Percentiles rank a stretch among this genome's conserved stretches.
Conservation (phyloP, 1,140 invertebrate species). For the Pseudomyrmex cubaensis region DNA sequence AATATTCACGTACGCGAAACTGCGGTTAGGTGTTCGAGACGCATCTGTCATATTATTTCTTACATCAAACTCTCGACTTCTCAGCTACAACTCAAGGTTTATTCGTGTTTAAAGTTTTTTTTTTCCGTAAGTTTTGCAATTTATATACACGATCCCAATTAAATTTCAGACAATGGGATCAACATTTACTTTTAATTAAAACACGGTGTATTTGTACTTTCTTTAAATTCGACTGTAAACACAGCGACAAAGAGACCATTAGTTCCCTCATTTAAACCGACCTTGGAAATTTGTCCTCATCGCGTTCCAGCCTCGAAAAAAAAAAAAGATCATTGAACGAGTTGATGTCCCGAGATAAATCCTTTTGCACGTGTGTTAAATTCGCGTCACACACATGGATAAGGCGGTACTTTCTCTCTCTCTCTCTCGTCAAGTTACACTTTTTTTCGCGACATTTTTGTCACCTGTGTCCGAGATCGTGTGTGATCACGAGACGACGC, state of each 20-base stretch:
- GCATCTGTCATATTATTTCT: conserved; percentile 25
- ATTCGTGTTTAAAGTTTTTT: too few relatives aligned
- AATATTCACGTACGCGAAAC: conserved; percentile 35
- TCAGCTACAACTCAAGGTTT: too few relatives aligned
- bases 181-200: conserved; percentile 10
- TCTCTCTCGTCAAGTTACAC: conserved; percentile 15
- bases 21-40: neutral
- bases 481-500: neutral
- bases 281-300: neutral
- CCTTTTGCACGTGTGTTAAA: conserved; percentile 4
- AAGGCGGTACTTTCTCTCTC: conserved; percentile 8
- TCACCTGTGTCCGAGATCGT: neutral
- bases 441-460: neutral
- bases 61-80: neutral
- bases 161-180: neutral
- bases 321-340: neutral
- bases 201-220: neutral
- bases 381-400: conserved; percentile 24
- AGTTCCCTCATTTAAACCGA: conserved; percentile 3
- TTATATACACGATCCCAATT: neutral
- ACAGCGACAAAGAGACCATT: neutral
- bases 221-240: neutral
- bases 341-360: conserved; percentile 32
- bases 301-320: neutral
- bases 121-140: too few relatives aligned